Conservation (phyloP, 2,888 invertebrate species). For the Acrobasis repandana region DNA sequence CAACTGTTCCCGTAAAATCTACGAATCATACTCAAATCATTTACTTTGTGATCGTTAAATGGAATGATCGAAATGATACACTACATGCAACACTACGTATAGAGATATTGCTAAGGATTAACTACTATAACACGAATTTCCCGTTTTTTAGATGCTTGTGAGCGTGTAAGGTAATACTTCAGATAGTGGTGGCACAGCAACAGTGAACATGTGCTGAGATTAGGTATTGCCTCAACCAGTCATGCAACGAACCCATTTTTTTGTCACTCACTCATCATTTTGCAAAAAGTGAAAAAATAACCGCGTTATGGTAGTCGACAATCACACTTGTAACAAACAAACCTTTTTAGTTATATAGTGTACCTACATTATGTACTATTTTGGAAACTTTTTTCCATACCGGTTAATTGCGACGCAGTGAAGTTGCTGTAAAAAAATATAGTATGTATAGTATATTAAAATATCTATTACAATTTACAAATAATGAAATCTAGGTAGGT, state of each 20-base stretch:
- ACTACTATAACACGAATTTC: constrained; percentile 8
- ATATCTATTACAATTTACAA: too few relatives aligned
- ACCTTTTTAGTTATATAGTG: not conserved
- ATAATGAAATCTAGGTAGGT: not conserved
- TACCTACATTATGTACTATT: not conserved
- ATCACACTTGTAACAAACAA: not conserved
- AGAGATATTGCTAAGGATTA: not conserved
- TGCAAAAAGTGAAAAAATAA: not conserved
- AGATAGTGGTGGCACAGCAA: too few relatives aligned
- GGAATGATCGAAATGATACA: constrained; percentile 58
- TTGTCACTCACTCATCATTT: not conserved
- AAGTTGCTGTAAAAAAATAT: too few relatives aligned
- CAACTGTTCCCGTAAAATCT: not conserved
- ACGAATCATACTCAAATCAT: constrained; percentile 14
- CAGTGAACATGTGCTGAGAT: too few relatives aligned
- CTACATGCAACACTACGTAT: constrained; percentile 36
- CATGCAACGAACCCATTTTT: not conserved
- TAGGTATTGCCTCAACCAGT: too few relatives aligned
- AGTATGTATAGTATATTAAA: too few relatives aligned
- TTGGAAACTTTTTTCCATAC: not conserved
- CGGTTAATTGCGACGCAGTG: too few relatives aligned
- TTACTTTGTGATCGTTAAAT: constrained; percentile 40
- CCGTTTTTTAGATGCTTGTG: not conserved
- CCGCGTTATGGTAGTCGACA: not conserved
- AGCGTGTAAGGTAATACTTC: not conserved